Evolutionary conservation across 2,797 vertebrate genomes (phyloP).

Genomic region (Triplophysa bombifrons): DNA sequence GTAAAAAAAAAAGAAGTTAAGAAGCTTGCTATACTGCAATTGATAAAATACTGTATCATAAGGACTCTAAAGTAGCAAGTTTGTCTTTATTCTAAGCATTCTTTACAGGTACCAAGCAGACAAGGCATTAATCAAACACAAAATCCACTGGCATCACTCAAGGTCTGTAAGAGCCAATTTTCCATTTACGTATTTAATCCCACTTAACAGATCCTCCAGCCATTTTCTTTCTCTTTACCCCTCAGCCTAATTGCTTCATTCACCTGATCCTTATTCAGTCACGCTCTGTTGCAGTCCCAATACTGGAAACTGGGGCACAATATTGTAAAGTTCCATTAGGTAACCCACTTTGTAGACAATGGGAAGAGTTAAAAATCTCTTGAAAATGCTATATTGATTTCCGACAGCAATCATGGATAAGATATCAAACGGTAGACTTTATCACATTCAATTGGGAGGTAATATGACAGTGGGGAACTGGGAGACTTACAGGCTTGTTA

Average conservation of each 20-base stretch:
- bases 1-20: background rate
- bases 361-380: slow-evolving; percentile 54
- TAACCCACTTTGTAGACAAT: slow-evolving; percentile 2
- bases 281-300: slow-evolving; percentile 10
- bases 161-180: slow-evolving; percentile 21
- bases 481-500: slow-evolving; percentile 27
- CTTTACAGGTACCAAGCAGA: background rate
- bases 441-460: background rate
- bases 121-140: slow-evolving; percentile 7
- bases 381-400: slow-evolving; percentile 27
- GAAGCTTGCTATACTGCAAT: background rate
- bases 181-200: slow-evolving; percentile 16
- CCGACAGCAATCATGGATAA: background rate
- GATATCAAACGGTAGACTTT: slow-evolving; percentile 20
- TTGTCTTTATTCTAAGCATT: too few species aligned
- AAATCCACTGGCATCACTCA: background rate
- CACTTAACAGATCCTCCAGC: slow-evolving; percentile 20
- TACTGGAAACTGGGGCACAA: background rate
- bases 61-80: background rate
- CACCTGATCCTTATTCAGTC: slow-evolving; percentile 41
- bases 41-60: background rate
- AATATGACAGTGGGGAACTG: slow-evolving; percentile 19
- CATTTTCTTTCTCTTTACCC: background rate
- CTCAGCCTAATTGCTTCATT: slow-evolving; percentile 28
- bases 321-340: slow-evolving; percentile 44